Base-by-base conservation (phyloP, 2,113 vertebrate genomes). In the Sisor rabdophorus region DNA sequence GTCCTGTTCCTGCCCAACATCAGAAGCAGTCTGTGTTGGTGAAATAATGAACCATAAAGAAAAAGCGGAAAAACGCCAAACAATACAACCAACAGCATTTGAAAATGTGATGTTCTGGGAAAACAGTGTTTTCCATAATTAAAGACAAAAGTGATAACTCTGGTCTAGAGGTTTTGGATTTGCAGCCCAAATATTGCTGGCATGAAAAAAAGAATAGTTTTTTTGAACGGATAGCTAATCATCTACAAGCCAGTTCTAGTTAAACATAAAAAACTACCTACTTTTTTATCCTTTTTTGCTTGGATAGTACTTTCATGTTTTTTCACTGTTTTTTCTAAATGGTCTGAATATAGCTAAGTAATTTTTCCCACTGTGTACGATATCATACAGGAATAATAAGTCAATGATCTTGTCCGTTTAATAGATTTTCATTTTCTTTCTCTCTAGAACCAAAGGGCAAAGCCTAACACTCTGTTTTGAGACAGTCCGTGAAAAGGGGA, bases 21-120 rank as follows among this genome's bases (percentile, higher is more conserved):
- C 88, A 84, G 84, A 90, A 64, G 74, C 68, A n/a, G 59, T 15
- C 50, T 73, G 82, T 89, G 87, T 89, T 85, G 82, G 86, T 75
- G 71, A 85, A 84, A 91, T 87, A 91, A 88, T 89, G 81, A 81
- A 67, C 26, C 36, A 86, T 84, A 87, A 88, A 87, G 63, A 75
- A 83, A 88, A 77, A 82, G 84, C 75, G 71, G 76, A 72, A 72
- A 86, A 77, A 52, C 50, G 19, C 2, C 36, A 69, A 74, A 92
- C 91, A 91, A 90, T 91, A 72, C 84, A 63, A 50, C 36, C 30
- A 50, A 68, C 53, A 44, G 20, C 55, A 28, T 32, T 55, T 71
- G 79, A 30, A 78, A 44, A 32, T 47, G 81, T 56, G 24, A 50
- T 73, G 56, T 74, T 19, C 72, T 24, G 67, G 65, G 24, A 30